These are phyloP conservation scores for Cryptoprocta ferox DNA, from an alignment of 2,797 vertebrate species.

Conservation along the genomic window DNA sequence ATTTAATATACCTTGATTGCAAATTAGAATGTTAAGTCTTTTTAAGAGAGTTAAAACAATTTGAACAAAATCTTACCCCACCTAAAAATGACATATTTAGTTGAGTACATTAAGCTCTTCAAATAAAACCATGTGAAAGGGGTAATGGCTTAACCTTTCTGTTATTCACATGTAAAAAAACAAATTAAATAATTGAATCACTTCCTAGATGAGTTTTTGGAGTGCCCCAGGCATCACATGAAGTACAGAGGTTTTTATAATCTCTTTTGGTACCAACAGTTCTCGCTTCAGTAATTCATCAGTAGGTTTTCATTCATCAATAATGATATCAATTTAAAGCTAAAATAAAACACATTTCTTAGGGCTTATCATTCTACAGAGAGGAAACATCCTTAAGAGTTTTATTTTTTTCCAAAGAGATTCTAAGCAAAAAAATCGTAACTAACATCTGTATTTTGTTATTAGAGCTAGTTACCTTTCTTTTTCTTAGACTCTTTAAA, in stretches of 20 bases:
- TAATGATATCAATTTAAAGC: conserved; percentile 57
- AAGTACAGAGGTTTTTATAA: conserved; percentile 53
- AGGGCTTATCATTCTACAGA: conserved; percentile 82
- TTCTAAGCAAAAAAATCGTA: conserved; percentile 60
- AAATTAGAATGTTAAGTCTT: conserved; percentile 72
- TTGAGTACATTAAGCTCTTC: conserved; percentile 67
- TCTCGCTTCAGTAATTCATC: conserved; percentile 88
- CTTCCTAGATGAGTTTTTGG: conserved; percentile 66
- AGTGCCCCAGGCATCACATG: conserved; percentile 62
- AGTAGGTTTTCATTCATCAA: conserved; percentile 87
- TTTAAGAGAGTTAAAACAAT: conserved; percentile 77
- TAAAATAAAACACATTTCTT: conserved; percentile 71
- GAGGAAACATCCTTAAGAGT: conserved; percentile 71
- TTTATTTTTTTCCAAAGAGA: conserved; percentile 52
- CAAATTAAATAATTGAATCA: conserved; percentile 72
- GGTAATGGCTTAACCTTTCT: conserved; percentile 48
- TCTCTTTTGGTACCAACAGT: conserved; percentile 64
- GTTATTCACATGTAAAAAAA: conserved; percentile 60
- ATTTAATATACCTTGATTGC: conserved; percentile 44
- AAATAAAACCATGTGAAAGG: conserved; percentile 61
- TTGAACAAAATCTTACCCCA: conserved; percentile 80
- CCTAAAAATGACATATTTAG: conserved; percentile 80
- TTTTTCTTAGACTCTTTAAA: conserved; percentile 80
- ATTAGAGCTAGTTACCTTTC: conserved; percentile 82
- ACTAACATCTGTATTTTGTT: conserved; percentile 70